A percentile compares a stretch with the other conserved stretches of the same genome.
Conservation (phyloP, 2,797 vertebrate genomes). For the Rhinella marina region DNA sequence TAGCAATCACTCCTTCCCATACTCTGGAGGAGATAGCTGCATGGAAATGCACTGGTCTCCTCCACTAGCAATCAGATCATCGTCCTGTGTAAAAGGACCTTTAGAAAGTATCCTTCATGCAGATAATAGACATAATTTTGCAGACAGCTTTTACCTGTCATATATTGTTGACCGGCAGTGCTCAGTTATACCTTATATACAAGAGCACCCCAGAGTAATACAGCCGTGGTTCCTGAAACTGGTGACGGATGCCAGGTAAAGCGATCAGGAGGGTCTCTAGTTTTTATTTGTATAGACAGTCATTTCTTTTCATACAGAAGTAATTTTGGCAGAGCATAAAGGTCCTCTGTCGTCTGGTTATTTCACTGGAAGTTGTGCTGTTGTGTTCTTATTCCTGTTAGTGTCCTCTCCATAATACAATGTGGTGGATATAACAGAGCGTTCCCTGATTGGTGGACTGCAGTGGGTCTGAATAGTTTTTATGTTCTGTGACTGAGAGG, state of each 20-base stretch:
- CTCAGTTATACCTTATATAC: too few relatives aligned
- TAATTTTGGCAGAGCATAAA: not conserved
- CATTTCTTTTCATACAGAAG: not conserved
- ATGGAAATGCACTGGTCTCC: too few relatives aligned
- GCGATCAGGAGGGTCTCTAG: not conserved
- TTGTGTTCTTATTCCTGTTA: not conserved
- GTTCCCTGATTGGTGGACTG: conserved; percentile 4
- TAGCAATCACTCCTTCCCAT: too few relatives aligned
- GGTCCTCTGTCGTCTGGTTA: not conserved
- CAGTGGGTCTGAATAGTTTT: not conserved
- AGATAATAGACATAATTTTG: too few relatives aligned
- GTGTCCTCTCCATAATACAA: not conserved
- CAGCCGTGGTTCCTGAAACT: not conserved
- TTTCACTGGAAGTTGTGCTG: not conserved
- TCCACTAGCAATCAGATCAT: too few relatives aligned
- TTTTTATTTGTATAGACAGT: not conserved
- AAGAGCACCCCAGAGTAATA: too few relatives aligned
- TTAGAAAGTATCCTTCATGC: too few relatives aligned
- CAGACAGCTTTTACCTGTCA: too few relatives aligned
- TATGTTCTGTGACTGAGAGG: not conserved
- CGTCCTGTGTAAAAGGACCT: too few relatives aligned
- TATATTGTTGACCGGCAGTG: too few relatives aligned
- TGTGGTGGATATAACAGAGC: not conserved
- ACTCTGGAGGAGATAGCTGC: too few relatives aligned
- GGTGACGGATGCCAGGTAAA: not conserved